Conservation (phyloP, 2,113 vertebrate genomes). For the Leptodactylus fuscus region DNA sequence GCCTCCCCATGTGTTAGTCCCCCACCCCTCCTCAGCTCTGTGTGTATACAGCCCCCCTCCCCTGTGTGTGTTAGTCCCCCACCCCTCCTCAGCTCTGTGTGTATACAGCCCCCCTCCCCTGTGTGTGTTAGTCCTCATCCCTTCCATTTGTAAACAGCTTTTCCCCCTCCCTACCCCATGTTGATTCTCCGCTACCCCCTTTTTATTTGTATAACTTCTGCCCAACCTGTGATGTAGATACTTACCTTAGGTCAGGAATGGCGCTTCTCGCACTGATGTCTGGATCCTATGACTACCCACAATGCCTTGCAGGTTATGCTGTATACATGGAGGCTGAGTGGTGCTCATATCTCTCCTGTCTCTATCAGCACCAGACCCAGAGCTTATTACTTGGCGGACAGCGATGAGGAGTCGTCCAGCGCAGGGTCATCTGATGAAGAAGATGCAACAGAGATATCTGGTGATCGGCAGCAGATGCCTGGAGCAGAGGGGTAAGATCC, state of each 20-base stretch:
- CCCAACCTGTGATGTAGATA: too few relatives aligned
- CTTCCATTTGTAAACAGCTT: too few relatives aligned
- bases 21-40: neutral
- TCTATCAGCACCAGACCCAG: slow-evolving; percentile 84
- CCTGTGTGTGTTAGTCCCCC: too few relatives aligned
- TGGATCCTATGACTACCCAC: neutral
- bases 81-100: too few relatives aligned
- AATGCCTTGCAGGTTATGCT: neutral
- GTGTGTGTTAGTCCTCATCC: too few relatives aligned
- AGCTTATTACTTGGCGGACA: slow-evolving; percentile 93
- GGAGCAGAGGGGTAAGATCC: slow-evolving; percentile 88
- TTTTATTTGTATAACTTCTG: too few relatives aligned
- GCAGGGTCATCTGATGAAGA: slow-evolving; percentile 98
- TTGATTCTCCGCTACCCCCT: too few relatives aligned
- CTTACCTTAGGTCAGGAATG: too few relatives aligned
- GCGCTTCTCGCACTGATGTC: too few relatives aligned
- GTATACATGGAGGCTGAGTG: neutral
- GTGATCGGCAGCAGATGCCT: slow-evolving; percentile 81
- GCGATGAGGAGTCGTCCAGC: slow-evolving; percentile 97
- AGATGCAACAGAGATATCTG: slow-evolving; percentile 83
- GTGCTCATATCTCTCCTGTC: neutral
- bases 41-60: too few relatives aligned
- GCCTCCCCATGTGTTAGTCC: neutral
- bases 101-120: too few relatives aligned
- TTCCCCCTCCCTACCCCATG: too few relatives aligned